These are phyloP conservation scores for Agapostemon virescens DNA, from an alignment of 2,888 invertebrate species.

Conservation along the genomic window DNA sequence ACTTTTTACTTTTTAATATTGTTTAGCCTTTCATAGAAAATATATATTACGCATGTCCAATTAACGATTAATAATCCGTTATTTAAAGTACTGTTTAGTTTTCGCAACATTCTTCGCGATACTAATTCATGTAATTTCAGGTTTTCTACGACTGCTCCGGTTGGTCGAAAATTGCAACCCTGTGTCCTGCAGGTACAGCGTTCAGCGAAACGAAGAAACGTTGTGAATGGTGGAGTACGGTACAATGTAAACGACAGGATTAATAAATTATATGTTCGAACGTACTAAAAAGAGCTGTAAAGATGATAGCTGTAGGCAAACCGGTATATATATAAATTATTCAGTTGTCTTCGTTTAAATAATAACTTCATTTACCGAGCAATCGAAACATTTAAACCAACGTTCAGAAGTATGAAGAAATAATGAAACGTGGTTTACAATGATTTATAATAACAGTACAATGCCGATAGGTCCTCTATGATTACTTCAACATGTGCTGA, in stretches of 20 bases:
- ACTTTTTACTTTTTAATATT: too few relatives aligned
- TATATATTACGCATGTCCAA: too few relatives aligned
- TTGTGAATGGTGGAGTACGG: conserved; percentile 95
- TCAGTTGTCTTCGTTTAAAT: background rate
- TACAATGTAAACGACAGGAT: conserved; percentile 72
- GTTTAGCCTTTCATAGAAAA: too few relatives aligned
- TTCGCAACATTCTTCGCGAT: background rate
- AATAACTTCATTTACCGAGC: background rate
- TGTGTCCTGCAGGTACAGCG: conserved; percentile 91
- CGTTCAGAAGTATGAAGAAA: too few relatives aligned
- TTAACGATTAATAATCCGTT: too few relatives aligned
- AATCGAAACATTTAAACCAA: background rate
- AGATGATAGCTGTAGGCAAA: background rate
- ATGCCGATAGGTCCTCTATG: background rate
- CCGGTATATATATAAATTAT: background rate
- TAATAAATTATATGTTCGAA: conserved; percentile 18
- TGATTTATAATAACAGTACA: background rate
- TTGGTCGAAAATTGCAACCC: conserved; percentile 88
- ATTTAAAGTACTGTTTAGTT: background rate
- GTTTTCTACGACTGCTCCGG: conserved; percentile 93
- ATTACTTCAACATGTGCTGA: background rate
- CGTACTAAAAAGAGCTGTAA: background rate
- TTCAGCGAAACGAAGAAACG: conserved; percentile 91
- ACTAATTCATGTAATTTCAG: conserved; percentile 78
- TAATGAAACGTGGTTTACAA: background rate